Percentiles rank a stretch among this genome's conserved stretches.
Evolutionary conservation across 2,888 invertebrate genomes (phyloP).

Genomic region (Seira ritae): DNA sequence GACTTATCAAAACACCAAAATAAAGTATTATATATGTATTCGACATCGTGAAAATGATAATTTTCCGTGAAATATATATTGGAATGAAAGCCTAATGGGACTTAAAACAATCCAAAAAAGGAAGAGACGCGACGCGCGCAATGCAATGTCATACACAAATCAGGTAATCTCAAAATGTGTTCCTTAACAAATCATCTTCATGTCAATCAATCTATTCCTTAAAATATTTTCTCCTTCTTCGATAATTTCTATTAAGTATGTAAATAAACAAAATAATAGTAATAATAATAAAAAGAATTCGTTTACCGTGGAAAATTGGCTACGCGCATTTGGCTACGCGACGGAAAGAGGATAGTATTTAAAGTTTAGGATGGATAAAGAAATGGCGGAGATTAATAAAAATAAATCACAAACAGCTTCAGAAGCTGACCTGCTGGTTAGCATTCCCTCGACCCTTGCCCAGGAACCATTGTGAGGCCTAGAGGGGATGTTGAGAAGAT

Average conservation of each 20-base stretch:
- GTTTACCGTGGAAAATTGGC: not conserved
- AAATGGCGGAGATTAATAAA: constrained; percentile 50
- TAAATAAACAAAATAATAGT: not conserved
- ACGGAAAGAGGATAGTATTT: constrained; percentile 27
- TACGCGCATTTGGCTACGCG: not conserved
- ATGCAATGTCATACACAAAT: constrained; percentile 39
- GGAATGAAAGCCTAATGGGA: constrained; percentile 65
- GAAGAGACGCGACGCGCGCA: constrained; percentile 17
- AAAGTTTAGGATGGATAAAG: constrained; percentile 53
- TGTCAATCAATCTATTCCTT: constrained; percentile 3
- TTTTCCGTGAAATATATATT: constrained; percentile 50
- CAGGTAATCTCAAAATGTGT: constrained; percentile 57
- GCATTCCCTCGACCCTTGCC: constrained; percentile 72
- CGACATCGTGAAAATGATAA: not conserved
- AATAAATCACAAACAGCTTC: constrained; percentile 59
- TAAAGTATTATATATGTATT: not conserved
- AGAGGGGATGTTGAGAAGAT: constrained; percentile 76
- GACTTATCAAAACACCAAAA: not conserved
- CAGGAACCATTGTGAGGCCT: constrained; percentile 75
- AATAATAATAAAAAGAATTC: not conserved
- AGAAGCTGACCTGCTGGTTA: constrained; percentile 60
- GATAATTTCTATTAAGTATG: constrained; percentile 22
- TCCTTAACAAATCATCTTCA: constrained; percentile 20
- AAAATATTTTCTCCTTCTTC: not conserved
- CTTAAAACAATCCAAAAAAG: constrained; percentile 34